These are phyloP conservation scores for Papilio protenor DNA, from an alignment of 2,888 invertebrate species.

Conservation along the genomic window DNA sequence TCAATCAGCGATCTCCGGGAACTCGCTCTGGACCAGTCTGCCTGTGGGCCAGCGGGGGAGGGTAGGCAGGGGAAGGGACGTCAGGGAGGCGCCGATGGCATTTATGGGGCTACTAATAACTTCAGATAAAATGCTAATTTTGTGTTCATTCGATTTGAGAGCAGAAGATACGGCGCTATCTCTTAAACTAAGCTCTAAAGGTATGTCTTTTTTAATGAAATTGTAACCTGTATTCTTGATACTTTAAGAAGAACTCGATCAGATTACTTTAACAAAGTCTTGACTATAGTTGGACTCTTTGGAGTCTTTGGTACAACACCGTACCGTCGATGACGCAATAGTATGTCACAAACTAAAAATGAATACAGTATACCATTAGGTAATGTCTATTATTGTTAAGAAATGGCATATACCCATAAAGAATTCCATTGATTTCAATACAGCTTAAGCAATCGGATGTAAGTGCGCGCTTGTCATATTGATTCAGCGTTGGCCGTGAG, in stretches of 20 bases:
- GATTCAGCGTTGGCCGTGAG: conserved; percentile 68
- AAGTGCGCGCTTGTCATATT: conserved; percentile 74
- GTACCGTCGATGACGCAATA: background rate
- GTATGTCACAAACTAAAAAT: too few relatives aligned
- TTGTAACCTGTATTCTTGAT: background rate
- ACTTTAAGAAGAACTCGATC: background rate
- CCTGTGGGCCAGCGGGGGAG: conserved; percentile 43
- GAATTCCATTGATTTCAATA: conserved; percentile 58
- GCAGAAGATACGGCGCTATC: conserved; percentile 63
- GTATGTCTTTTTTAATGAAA: conserved; percentile 39
- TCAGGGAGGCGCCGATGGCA: conserved; percentile 53
- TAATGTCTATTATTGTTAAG: background rate
- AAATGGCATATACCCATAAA: conserved; percentile 24
- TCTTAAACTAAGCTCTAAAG: conserved; percentile 35
- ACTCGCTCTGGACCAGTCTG: conserved; percentile 66
- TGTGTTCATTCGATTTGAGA: conserved; percentile 81
- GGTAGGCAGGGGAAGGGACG: conserved; percentile 48
- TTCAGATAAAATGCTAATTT: conserved; percentile 83
- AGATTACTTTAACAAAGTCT: background rate
- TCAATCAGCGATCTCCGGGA: conserved; percentile 79
- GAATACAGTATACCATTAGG: background rate
- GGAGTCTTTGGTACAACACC: background rate
- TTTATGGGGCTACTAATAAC: conserved; percentile 78
- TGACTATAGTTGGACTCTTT: background rate
- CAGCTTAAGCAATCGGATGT: conserved; percentile 69